phyloP scores from a whole-genome alignment of 2,888 invertebrate genomes.

The Strigamia transsilvanica region DNA sequence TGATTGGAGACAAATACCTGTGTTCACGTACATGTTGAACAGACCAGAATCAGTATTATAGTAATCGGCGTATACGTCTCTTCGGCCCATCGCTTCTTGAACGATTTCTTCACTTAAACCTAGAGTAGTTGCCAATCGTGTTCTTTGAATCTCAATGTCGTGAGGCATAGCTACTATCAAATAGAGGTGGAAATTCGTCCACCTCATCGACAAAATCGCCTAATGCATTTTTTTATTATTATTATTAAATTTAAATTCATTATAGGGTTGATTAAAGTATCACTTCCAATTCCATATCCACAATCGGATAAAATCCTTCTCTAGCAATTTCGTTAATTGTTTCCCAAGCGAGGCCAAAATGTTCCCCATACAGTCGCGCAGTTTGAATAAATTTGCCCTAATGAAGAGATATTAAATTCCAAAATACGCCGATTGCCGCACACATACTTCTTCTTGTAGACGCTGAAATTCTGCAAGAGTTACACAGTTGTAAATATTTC shows the following conservation, averaged over 20 bases:
- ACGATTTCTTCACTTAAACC: background rate
- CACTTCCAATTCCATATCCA: slow-evolving; percentile 39
- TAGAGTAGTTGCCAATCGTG: background rate
- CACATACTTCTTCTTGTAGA: background rate
- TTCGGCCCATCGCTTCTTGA: background rate
- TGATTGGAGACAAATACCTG: background rate
- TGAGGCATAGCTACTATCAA: slow-evolving; percentile 24
- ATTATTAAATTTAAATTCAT: background rate
- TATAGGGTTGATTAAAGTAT: background rate
- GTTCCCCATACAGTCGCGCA: background rate
- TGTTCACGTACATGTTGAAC: slow-evolving; percentile 15
- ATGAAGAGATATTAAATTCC: background rate
- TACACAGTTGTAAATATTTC: background rate
- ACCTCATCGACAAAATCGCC: background rate
- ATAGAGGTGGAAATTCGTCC: background rate
- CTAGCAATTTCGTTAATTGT: slow-evolving; percentile 6
- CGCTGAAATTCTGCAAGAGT: background rate
- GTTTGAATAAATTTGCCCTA: slow-evolving; percentile 18
- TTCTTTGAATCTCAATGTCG: slow-evolving; percentile 14
- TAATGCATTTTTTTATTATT: background rate
- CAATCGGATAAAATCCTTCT: background rate
- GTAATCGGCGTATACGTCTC: background rate
- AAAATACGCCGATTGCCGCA: background rate
- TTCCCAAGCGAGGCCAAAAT: slow-evolving; percentile 30
- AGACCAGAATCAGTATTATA: slow-evolving; percentile 30